These are phyloP conservation scores for Embidobia sp. DNA, from an alignment of 2,888 invertebrate species.

Conservation along the genomic window DNA sequence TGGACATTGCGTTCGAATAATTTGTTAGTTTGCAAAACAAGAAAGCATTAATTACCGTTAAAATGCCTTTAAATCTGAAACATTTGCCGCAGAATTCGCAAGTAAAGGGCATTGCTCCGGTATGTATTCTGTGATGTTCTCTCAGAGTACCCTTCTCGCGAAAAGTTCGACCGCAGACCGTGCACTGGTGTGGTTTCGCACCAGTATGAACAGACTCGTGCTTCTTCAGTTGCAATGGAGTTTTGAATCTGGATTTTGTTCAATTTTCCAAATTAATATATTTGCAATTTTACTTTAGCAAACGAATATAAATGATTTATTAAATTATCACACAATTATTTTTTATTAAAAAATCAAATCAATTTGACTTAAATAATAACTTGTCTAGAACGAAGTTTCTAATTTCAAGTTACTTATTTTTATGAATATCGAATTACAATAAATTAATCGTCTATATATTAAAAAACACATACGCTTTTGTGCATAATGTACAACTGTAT, in stretches of 20 bases:
- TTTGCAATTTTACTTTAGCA: background rate
- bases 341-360: too few species aligned
- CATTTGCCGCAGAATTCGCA: conserved; percentile 89
- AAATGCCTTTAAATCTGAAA: conserved; percentile 89
- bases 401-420: too few species aligned
- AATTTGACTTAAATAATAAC: too few species aligned
- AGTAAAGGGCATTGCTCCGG: conserved; percentile 89
- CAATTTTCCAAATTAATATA: conserved; percentile 6
- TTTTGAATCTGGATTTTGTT: conserved; percentile 82
- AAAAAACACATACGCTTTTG: conserved; percentile 79
- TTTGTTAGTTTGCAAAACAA: too few species aligned
- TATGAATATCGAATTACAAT: too few species aligned
- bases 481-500: conserved; percentile 82
- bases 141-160: conserved; percentile 88
- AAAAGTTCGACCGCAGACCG: conserved; percentile 85
- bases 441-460: too few species aligned
- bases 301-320: too few species aligned
- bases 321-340: too few species aligned
- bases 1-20: too few species aligned
- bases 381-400: too few species aligned
- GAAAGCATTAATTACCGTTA: conserved; percentile 83
- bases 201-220: conserved; percentile 85
- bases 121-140: conserved; percentile 89
- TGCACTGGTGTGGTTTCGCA: conserved; percentile 85
- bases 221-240: conserved; percentile 83